These are phyloP conservation scores for Neosilurus mollespiculum DNA, from an alignment of 2,797 vertebrate species.

Conservation along the genomic window DNA sequence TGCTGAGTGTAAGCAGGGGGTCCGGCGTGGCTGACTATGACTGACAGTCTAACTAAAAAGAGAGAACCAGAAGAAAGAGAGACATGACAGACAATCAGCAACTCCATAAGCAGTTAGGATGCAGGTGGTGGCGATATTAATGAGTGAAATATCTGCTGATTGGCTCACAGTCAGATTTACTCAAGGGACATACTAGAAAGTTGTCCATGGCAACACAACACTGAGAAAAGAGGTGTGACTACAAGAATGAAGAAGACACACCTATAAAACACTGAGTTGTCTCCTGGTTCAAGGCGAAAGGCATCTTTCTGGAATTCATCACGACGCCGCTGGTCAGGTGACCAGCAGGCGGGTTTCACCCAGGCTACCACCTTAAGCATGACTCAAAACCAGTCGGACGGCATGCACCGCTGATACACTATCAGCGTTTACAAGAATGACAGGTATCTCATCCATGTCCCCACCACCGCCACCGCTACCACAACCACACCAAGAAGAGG, in stretches of 20 bases:
- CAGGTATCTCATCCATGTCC: constrained; percentile 61
- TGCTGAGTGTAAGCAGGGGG: no score
- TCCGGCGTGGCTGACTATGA: no score
- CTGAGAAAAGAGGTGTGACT: constrained; percentile 11
- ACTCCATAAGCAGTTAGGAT: background rate
- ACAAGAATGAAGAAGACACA: background rate
- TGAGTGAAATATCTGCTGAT: background rate
- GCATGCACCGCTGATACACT: constrained; percentile 1
- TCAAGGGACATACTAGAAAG: background rate
- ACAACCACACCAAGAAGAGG: constrained; percentile 59
- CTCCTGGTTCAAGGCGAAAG: background rate
- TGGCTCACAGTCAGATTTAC: constrained; percentile 18
- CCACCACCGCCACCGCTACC: constrained; percentile 1
- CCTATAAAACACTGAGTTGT: background rate
- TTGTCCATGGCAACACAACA: constrained; percentile 38
- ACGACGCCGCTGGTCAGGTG: background rate
- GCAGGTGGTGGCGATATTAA: background rate
- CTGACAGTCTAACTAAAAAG: no score
- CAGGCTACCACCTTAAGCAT: constrained; percentile 4
- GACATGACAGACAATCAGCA: background rate
- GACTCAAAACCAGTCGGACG: constrained; percentile 28
- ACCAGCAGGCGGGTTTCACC: constrained; percentile 4
- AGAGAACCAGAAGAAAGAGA: no score
- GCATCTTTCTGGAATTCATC: constrained; percentile 20
- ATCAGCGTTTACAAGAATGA: constrained; percentile 60